phyloP scores from a whole-genome alignment of 1,140 invertebrate species.

The Berghia stephanieae region DNA sequence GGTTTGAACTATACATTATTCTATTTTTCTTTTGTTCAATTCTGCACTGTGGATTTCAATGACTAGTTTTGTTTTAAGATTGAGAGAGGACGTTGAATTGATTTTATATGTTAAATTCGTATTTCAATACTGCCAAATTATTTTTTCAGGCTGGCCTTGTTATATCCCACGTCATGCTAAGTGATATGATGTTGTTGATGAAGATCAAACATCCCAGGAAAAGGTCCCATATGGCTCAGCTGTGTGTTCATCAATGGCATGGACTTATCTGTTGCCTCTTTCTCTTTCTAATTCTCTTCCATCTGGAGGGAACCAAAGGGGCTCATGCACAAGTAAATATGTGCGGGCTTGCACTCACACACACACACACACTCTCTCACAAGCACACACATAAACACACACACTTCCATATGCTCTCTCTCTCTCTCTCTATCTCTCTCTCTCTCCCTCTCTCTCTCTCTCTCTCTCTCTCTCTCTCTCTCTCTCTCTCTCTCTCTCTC shows the following conservation, averaged over 20 bases:
- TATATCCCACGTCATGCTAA: conserved; percentile 9
- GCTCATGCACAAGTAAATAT: no score
- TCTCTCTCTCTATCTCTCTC: no score
- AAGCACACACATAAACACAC: no score
- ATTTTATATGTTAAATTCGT: neutral
- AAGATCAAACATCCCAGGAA: neutral
- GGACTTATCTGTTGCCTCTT: conserved; percentile 20
- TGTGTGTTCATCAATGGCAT: conserved; percentile 30
- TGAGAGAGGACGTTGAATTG: neutral
- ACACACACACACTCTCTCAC: no score
- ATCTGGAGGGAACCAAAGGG: no score
- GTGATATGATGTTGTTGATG: conserved; percentile 15
- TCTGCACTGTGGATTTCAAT: neutral
- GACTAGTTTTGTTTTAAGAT: neutral
- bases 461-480: no score
- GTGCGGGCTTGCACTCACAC: no score
- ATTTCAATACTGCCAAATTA: no score
- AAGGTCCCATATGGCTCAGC: neutral
- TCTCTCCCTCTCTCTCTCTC: no score
- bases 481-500: no score
- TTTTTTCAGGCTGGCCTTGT: conserved; percentile 9
- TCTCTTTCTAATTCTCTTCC: no score
- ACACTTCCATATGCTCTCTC: no score
- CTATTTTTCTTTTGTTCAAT: neutral
- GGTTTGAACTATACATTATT: neutral